Evolutionary conservation across 2,797 vertebrate genomes (phyloP), one percentile per base, ranked within the genome.

Genomic region (Lindbergichthys nudifrons): DNA sequence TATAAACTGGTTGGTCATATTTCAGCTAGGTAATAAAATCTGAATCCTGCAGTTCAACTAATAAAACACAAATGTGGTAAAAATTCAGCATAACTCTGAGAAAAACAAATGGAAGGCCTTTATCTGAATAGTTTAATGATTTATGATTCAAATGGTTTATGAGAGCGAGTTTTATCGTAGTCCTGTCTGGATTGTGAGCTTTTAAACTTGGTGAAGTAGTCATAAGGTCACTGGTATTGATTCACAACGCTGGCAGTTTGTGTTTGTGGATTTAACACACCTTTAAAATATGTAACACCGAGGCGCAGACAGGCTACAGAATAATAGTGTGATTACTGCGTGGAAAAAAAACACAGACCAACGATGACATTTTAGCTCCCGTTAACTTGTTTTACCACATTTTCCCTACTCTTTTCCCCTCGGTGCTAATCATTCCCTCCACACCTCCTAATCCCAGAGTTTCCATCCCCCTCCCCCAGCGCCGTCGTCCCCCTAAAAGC

Each of bases 361-460:
- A 47, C 26, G 0, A 2, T 59, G 77, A 72, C 65, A 61, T 75
- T 77, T 80, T 63, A 57, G 30, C 45, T 65, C 56, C 61, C 3
- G 52, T 70, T 79, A 36, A 70, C 39, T 48, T 14, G 71, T 74
- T 63, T 41, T 61, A 63, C 68, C 65, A 54, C 61, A 72, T 81
- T 77, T 71, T 72, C 52, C 57, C 65, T 73, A 23, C 54, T 46
- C 48, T 79, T 73, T 80, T 79, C 77, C 80, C 65, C 23, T 87
- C 66, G 74, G 59, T 36, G 60, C 64, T 87, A 63, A 86, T 86
- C 79, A 76, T 46, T 72, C 77, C 68, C 59, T 80, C 73, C 60
- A 79, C 79, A 84, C 85, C 76, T 81, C 77, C 65, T 56, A 54
- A 66, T 70, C 62, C 63, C 48, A 53, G 12, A 23, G 26, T 82